Base-by-base conservation (phyloP, 2,113 vertebrate genomes). In the Coptodon rendalli region DNA sequence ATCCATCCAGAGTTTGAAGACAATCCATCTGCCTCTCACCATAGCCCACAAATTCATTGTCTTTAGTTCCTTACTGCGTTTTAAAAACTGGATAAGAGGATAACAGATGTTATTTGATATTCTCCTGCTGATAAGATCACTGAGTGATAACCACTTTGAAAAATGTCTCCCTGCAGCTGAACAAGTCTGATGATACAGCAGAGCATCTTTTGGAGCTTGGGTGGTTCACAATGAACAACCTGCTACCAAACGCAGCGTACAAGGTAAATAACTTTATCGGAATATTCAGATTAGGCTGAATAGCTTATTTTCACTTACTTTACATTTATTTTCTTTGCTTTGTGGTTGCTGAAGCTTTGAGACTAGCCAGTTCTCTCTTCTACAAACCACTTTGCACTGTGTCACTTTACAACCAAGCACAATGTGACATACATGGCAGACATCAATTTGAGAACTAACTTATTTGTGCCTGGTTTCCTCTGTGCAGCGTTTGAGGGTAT, bases 171-270 rank as follows among this genome's bases (percentile, higher is more conserved):
- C 84, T 9, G 1, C 95, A 99, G 98, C 95, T 99, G 78, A 99
- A 99, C 94, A 99, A 99, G 86, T 99, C 98, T 27, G 99, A 99
- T 22, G 99, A 99, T 92, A 99, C 98, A 0, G 99, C 99, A 0
- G 99, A 99, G 91, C 99, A 99, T 95, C 97, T 99, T 81, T 90
- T 99, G 94, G 99, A 99, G 31, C 96, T 99, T 76, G 98, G 99
- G 56, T 99, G 98, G 98, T 99, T 99, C 91, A 99, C 97, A 3
- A 99, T 99, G 99, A 99, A 99, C 95, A 99, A 99, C 92, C 97
- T 99, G 54, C 97, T 99, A 54, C 99, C 99, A 84, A 99, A 99
- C 1, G 98, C 99, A 14, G 92, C 97, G 27, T 99, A 99, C 92
- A 99, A 99, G 98, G 99, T 97, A 95, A 53, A 16, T 22, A 9